Evolutionary conservation across 2,797 vertebrate genomes (phyloP).

Genomic region (Limnodromus scolopaceus): DNA sequence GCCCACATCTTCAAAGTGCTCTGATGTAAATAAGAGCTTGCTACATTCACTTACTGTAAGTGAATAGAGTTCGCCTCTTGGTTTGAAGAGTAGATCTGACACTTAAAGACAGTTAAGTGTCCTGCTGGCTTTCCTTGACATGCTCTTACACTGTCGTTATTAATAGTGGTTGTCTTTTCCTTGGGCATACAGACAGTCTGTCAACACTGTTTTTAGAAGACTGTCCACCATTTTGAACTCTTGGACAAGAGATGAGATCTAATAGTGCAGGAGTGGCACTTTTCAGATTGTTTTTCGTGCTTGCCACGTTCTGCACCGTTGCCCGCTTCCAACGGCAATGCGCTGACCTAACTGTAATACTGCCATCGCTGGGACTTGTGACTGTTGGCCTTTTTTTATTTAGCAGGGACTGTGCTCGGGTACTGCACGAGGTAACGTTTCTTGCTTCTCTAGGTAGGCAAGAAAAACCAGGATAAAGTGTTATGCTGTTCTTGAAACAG

Average conservation of each 20-base stretch:
- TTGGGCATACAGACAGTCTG: background rate
- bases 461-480: background rate
- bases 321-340: fast-evolving
- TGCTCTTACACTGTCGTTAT: background rate
- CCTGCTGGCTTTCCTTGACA: background rate
- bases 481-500: background rate
- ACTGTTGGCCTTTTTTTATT: background rate
- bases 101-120: background rate
- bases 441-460: background rate
- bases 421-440: background rate
- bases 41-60: conserved; percentile 77
- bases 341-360: fast-evolving
- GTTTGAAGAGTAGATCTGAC: conserved; percentile 69
- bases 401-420: background rate
- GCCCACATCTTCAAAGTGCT: conserved; percentile 46
- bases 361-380: background rate
- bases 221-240: background rate
- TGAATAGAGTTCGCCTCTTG: conserved; percentile 45
- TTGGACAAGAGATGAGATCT: background rate
- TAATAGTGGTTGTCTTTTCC: background rate
- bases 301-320: background rate
- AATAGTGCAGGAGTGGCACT: background rate
- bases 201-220: background rate
- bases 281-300: background rate
- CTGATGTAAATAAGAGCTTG: conserved; percentile 65